A percentile compares a stretch with the other conserved stretches of the same genome.
These are phyloP conservation scores for Sisyra terminalis DNA, from an alignment of 2,888 invertebrate genomes.

Conservation along the genomic window DNA sequence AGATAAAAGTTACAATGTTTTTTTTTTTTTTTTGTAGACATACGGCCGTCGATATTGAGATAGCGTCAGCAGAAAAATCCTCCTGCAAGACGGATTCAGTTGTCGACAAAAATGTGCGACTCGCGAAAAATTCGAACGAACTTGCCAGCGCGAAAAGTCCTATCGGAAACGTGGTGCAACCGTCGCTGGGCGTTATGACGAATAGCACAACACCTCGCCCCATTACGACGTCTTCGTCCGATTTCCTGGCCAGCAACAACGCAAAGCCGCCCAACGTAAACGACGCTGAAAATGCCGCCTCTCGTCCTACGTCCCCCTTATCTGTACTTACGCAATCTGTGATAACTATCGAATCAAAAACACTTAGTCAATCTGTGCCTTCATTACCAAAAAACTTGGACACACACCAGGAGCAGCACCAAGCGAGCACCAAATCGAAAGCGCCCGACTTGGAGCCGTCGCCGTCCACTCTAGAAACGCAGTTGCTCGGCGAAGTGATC, in stretches of 20 bases:
- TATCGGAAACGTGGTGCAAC: too few relatives aligned
- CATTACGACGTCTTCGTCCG: too few relatives aligned
- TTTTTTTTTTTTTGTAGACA: constrained; percentile 22
- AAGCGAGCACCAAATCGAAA: not conserved
- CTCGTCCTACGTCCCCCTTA: too few relatives aligned
- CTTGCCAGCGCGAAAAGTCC: too few relatives aligned
- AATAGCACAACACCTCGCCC: too few relatives aligned
- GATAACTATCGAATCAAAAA: constrained; percentile 3
- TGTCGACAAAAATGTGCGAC: constrained; percentile 2
- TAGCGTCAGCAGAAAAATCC: constrained; percentile 10
- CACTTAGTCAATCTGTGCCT: constrained; percentile 3
- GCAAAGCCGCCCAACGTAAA: too few relatives aligned
- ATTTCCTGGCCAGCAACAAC: too few relatives aligned
- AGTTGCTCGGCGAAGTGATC: not conserved
- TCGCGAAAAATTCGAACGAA: too few relatives aligned
- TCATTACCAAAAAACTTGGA: constrained; percentile 2
- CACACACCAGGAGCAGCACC: not conserved
- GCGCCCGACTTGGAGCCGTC: not conserved
- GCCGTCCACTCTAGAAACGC: too few relatives aligned
- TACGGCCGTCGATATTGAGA: constrained; percentile 29
- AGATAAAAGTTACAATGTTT: not conserved
- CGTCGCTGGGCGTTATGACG: too few relatives aligned
- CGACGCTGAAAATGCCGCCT: too few relatives aligned
- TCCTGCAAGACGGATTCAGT: constrained; percentile 12
- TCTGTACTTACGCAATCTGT: constrained; percentile 2